These are phyloP conservation scores for Perdita meconis DNA, from an alignment of 2,888 invertebrate species.

Conservation along the genomic window DNA sequence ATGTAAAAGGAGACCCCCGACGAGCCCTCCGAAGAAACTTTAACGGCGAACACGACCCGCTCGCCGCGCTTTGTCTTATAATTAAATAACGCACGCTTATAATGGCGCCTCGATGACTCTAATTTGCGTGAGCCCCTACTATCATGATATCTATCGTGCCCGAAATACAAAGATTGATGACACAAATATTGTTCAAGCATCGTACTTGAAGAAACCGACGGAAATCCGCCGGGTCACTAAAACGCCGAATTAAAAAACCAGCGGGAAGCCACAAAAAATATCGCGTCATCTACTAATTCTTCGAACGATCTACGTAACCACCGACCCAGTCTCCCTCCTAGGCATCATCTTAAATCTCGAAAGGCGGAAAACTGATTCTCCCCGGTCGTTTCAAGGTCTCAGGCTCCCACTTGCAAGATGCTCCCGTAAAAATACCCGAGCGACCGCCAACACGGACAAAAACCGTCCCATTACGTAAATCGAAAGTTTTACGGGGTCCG, in stretches of 20 bases:
- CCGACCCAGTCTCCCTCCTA: neutral
- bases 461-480: neutral
- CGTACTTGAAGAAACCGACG: too few relatives aligned
- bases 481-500: slow-evolving; percentile 19
- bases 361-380: slow-evolving; percentile 28
- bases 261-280: too few relatives aligned
- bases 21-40: slow-evolving; percentile 46
- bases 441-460: neutral
- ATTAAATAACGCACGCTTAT: slow-evolving; percentile 39
- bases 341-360: neutral
- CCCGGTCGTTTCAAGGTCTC: neutral
- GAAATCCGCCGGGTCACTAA: too few relatives aligned
- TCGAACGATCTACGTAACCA: too few relatives aligned
- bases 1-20: slow-evolving; percentile 31
- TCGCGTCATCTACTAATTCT: too few relatives aligned
- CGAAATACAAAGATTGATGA: too few relatives aligned
- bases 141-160: too few relatives aligned
- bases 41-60: slow-evolving; percentile 15
- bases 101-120: slow-evolving; percentile 41
- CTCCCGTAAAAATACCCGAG: neutral
- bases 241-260: too few relatives aligned
- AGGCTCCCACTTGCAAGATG: neutral
- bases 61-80: slow-evolving; percentile 40
- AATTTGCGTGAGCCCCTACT: slow-evolving; percentile 47
- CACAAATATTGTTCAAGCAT: too few relatives aligned